These are phyloP conservation scores for Python bivittatus DNA, from an alignment of 2,113 vertebrate genomes.

Conservation along the genomic window DNA sequence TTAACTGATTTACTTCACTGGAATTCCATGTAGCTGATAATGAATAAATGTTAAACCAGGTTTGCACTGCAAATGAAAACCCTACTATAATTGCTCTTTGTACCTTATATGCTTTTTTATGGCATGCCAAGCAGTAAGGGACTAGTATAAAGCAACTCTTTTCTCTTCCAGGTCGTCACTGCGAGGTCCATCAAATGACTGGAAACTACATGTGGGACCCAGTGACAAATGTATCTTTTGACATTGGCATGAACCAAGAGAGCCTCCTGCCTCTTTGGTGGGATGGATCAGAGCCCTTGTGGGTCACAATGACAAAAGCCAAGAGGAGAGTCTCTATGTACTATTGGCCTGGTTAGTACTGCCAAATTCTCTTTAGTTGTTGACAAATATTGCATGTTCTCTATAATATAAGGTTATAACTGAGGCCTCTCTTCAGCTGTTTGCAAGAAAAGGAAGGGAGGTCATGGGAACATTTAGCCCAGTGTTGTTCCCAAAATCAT, in stretches of 20 bases:
- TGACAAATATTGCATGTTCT: not conserved
- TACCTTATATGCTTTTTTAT: not conserved
- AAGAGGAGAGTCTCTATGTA: conserved; percentile 89
- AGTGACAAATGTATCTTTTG: conserved; percentile 79
- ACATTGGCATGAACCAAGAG: conserved; percentile 87
- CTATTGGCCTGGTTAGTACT: conserved; percentile 91
- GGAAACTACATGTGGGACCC: conserved; percentile 98
- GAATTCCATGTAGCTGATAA: not conserved
- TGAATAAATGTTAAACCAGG: not conserved
- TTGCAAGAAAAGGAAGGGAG: not conserved
- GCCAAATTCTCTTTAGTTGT: not conserved
- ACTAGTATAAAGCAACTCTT: conserved; percentile 23
- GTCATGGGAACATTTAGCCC: not conserved
- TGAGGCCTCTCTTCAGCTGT: not conserved
- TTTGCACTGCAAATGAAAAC: not conserved
- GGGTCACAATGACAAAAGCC: conserved; percentile 90
- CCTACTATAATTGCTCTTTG: not conserved
- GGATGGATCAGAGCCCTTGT: conserved; percentile 92
- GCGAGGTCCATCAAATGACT: conserved; percentile 90
- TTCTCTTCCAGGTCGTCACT: conserved; percentile 81
- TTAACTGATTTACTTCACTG: not conserved
- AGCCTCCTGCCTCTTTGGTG: conserved; percentile 91
- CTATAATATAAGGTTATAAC: not conserved
- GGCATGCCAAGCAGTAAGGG: not conserved
- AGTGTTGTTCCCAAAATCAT: not conserved